These are phyloP conservation scores for Centropus unirufus DNA, from an alignment of 2,113 vertebrate genomes.

Conservation along the genomic window DNA sequence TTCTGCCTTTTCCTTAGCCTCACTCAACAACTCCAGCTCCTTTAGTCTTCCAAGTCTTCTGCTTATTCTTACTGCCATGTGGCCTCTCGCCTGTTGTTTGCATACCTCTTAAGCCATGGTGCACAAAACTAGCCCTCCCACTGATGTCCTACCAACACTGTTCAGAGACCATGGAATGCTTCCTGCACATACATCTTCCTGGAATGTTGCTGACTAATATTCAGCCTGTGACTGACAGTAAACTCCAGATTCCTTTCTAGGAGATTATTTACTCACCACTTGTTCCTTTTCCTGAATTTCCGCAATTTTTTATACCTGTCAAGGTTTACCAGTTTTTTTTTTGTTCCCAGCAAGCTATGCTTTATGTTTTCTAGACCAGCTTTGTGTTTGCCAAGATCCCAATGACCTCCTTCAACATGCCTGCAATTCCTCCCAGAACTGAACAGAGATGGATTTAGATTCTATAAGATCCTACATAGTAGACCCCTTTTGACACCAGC, in stretches of 20 bases:
- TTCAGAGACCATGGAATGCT: background rate
- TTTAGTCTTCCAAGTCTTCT: background rate
- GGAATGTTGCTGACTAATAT: background rate
- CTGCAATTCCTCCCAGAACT: background rate
- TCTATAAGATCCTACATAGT: background rate
- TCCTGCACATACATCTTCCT: background rate
- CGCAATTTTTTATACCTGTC: background rate
- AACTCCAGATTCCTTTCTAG: background rate
- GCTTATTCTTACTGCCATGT: background rate
- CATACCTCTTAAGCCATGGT: background rate
- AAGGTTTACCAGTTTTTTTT: background rate
- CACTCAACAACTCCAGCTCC: background rate
- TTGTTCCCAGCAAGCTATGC: background rate
- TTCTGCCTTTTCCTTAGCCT: background rate
- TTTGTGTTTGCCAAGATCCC: background rate
- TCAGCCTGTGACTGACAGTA: background rate
- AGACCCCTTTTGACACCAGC: background rate
- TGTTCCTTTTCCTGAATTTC: background rate
- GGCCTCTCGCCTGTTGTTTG: background rate
- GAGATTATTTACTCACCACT: background rate
- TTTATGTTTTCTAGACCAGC: background rate
- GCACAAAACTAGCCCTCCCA: background rate
- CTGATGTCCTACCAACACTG: background rate
- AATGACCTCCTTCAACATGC: background rate
- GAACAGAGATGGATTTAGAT: background rate